Evolutionary conservation across 2,888 invertebrate genomes (phyloP).

Genomic region (Lithophane leautieri): DNA sequence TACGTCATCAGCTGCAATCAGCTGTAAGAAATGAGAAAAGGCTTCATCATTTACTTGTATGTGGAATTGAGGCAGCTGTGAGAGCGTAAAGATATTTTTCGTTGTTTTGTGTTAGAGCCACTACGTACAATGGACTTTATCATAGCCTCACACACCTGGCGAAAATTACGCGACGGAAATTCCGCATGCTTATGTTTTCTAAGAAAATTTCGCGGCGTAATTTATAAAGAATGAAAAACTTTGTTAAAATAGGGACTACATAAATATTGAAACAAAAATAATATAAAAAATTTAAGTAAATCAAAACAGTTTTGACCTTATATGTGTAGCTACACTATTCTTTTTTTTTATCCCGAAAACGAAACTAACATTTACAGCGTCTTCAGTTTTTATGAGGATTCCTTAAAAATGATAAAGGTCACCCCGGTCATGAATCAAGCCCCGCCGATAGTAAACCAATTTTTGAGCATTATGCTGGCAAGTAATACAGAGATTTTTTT

Average conservation of each 20-base stretch:
- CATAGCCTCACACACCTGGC: not conserved
- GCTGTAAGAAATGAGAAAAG: constrained; percentile 24
- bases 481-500: no score
- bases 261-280: no score
- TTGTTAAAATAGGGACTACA: no score
- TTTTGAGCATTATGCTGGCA: not conserved
- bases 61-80: not conserved
- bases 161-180: not conserved
- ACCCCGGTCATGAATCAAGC: not conserved
- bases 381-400: not conserved
- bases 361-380: not conserved
- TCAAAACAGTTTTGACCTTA: not conserved
- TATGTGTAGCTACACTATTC: not conserved
- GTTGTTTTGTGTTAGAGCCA: no score
- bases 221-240: no score
- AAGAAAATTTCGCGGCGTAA: no score
- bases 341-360: not conserved
- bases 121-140: no score
- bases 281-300: no score
- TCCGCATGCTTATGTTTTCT: not conserved
- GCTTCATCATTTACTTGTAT: not conserved
- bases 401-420: not conserved
- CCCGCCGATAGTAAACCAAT: not conserved
- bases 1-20: constrained; percentile 26
- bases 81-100: not conserved